Base-by-base conservation (phyloP, 2,797 vertebrate species). In the Spondyliosoma cantharus region DNA sequence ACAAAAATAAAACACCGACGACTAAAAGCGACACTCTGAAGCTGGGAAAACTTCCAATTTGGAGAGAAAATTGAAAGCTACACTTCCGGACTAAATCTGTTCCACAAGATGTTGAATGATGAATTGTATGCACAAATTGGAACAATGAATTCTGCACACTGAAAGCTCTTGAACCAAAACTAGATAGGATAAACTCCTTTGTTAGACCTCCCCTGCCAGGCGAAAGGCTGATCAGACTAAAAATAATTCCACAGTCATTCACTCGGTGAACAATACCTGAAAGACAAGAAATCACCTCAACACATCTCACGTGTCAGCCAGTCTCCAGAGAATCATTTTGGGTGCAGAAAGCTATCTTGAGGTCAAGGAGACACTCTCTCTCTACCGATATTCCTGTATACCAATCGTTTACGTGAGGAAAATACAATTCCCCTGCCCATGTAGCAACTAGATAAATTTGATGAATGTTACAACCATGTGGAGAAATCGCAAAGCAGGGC, bases 1-100 rank as follows among this genome's bases (percentile, higher is more conserved):
- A 74, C 15, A 52, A 79, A 84, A 76, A 79, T 69, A 81, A 84
- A 83, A 77, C 49, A 42, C 66, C 61, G 71, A 65, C 76, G 76
- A 73, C 61, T 48, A 84, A 75, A 57, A 72, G 53, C 37, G 60
- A 81, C 72, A 66, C 65, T 71, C 37, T 50, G 64, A 14, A 19
- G 70, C 54, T 80, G 58, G 61, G 71, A 63, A 71, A 62, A 75
- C 48, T 14, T 60, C 45, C 76, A 86, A 59, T 72, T 60, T 64
- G 20, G 12, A 53, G 20, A 25, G 3, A 56, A 79, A 82, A 65
- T 4, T 25, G 53, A 74, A 82, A 70, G 64, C 53, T 54, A 19
- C 59, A 49, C n/a, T 67, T 76, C 54, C 15, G 5, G 67, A 66
- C 16, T 49, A 49, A 49, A 62, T 75, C 58, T 22, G 22, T 8